Conservation (phyloP, 2,888 invertebrate species). For the Diplolepis rosae region DNA sequence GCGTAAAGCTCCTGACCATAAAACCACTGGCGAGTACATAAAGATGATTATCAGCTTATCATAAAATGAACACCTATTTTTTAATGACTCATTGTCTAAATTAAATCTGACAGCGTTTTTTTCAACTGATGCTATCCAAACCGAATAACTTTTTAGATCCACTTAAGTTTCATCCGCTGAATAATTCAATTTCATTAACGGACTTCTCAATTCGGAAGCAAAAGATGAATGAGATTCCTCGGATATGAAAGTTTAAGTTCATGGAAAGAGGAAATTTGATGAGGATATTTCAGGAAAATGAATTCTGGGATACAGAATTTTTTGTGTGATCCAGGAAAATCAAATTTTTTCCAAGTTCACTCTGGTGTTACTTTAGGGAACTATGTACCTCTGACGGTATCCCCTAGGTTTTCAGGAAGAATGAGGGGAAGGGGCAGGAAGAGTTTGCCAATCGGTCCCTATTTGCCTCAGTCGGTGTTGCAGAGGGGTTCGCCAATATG, state of each 20-base stretch:
- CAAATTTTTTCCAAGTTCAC: conserved; percentile 38
- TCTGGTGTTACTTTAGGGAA: conserved; percentile 68
- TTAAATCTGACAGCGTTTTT: neutral
- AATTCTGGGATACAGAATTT: neutral
- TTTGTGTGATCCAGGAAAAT: neutral
- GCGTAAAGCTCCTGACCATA: conserved; percentile 1
- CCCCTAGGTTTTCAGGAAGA: conserved; percentile 51
- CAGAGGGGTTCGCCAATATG: conserved; percentile 61
- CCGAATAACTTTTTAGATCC: too few species aligned
- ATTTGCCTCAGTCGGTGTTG: conserved; percentile 68
- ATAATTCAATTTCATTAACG: too few species aligned
- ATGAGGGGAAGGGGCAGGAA: conserved; percentile 60
- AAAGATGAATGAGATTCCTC: neutral
- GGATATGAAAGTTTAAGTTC: neutral
- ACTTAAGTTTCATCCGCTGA: too few species aligned
- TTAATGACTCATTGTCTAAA: neutral
- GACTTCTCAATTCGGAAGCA: too few species aligned
- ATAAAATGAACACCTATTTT: neutral
- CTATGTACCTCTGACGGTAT: conserved; percentile 70
- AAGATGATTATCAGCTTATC: conserved; percentile 14
- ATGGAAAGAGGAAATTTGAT: neutral
- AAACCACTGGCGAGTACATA: conserved; percentile 7
- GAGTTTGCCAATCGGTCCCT: conserved; percentile 61
- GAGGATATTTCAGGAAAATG: neutral
- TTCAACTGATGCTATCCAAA: too few species aligned